Conservation (phyloP, 2,888 invertebrate species). For the Drosophila meridionalis region DNA sequence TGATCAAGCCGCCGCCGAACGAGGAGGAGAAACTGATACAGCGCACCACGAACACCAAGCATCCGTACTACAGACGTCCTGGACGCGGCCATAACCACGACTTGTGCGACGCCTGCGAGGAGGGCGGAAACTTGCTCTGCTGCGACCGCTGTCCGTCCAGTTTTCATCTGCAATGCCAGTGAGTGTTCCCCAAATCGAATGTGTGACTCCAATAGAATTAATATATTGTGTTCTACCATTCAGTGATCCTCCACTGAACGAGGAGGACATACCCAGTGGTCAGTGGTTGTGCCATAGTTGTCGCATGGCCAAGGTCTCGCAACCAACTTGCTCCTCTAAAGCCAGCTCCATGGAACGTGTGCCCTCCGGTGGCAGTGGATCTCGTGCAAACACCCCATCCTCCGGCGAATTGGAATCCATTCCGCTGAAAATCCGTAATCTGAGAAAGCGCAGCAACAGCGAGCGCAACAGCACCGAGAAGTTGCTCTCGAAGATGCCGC, state of each 20-base stretch:
- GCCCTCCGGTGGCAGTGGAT: slow-evolving; percentile 84
- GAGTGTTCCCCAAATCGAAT: slow-evolving; percentile 74
- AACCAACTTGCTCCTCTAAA: slow-evolving; percentile 81
- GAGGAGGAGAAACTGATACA: slow-evolving; percentile 87
- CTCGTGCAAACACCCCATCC: slow-evolving; percentile 81
- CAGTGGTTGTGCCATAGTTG: slow-evolving; percentile 97
- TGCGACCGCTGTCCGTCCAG: slow-evolving; percentile 98
- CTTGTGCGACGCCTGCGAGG: slow-evolving; percentile 96
- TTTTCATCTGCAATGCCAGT: slow-evolving; percentile 98
- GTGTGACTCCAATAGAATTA: background rate
- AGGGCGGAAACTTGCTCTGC: slow-evolving; percentile 97
- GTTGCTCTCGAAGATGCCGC: slow-evolving; percentile 77
- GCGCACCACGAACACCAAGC: slow-evolving; percentile 88
- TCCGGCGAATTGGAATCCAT: slow-evolving; percentile 78
- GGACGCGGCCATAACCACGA: slow-evolving; percentile 97
- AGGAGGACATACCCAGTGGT: slow-evolving; percentile 94
- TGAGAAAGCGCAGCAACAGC: slow-evolving; percentile 84
- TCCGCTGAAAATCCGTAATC: slow-evolving; percentile 85
- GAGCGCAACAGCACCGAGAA: slow-evolving; percentile 83
- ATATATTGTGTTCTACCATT: background rate
- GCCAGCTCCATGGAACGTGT: slow-evolving; percentile 85
- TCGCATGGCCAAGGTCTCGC: slow-evolving; percentile 83
- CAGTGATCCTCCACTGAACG: slow-evolving; percentile 96
- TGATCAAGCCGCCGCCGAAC: slow-evolving; percentile 96
- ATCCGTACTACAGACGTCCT: slow-evolving; percentile 93